These are phyloP conservation scores for Mirounga angustirostris DNA, from an alignment of 2,113 vertebrate genomes.

Conservation along the genomic window DNA sequence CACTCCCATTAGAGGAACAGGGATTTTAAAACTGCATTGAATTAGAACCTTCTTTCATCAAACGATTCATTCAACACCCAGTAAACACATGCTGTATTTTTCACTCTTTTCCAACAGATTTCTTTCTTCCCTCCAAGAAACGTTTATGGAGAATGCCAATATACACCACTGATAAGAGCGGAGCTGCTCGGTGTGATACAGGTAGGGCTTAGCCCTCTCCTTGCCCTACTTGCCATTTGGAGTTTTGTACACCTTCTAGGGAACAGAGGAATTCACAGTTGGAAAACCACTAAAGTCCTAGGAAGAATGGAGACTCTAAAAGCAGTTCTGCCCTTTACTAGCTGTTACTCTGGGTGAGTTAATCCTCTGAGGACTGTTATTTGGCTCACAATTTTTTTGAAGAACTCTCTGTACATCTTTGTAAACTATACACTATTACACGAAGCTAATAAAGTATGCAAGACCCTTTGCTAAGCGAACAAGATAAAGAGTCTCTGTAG, in stretches of 20 bases:
- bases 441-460: not conserved
- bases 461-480: not conserved
- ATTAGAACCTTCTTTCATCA: constrained; percentile 44
- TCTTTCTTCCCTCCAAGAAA: not conserved
- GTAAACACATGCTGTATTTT: not conserved
- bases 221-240: not conserved
- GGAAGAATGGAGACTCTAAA: not conserved
- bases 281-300: not conserved
- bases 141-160: not conserved
- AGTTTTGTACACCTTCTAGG: not conserved
- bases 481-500: not conserved
- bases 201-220: not conserved
- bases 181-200: not conserved
- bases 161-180: not conserved
- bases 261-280: not conserved
- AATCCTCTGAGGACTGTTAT: not conserved
- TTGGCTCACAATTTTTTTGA: not conserved
- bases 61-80: constrained; percentile 46
- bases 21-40: constrained; percentile 54
- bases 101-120: not conserved
- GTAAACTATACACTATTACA: not conserved
- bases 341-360: not conserved
- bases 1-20: not conserved
- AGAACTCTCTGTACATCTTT: not conserved
- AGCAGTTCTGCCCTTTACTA: not conserved